Conservation (phyloP, 2,888 invertebrate species). For the Nemoura dubitans region DNA sequence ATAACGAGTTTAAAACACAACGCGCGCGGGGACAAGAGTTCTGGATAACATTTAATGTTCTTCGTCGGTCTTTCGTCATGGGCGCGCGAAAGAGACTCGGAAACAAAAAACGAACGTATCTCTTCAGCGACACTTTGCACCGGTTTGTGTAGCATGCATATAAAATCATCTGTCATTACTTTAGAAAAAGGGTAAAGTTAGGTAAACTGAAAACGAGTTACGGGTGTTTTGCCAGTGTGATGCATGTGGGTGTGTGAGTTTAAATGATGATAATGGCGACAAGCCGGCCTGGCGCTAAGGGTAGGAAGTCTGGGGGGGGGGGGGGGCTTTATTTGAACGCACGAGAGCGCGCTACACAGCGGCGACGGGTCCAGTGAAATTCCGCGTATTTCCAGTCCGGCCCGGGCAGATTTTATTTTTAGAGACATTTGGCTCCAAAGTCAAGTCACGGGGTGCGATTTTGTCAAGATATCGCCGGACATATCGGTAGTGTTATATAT, state of each 20-base stretch:
- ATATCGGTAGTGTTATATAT: too few species aligned
- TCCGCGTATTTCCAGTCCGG: not conserved
- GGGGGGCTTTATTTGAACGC: not conserved
- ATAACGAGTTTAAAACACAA: not conserved
- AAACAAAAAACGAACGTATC: not conserved
- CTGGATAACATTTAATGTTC: not conserved
- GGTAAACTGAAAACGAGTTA: not conserved
- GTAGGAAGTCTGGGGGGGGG: too few species aligned
- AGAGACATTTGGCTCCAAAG: too few species aligned
- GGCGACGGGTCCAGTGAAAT: not conserved
- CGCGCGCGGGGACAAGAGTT: not conserved
- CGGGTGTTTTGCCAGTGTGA: not conserved
- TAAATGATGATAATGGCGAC: not conserved
- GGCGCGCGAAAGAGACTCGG: not conserved
- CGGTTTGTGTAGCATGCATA: too few species aligned
- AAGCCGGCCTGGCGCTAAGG: not conserved
- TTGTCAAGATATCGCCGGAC: too few species aligned
- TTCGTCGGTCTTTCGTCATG: not conserved
- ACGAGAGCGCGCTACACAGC: not conserved
- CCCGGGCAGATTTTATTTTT: too few species aligned
- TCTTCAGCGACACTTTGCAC: not conserved
- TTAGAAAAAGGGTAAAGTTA: not conserved
- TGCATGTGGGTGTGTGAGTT: not conserved
- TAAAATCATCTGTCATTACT: not conserved
- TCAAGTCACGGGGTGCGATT: too few species aligned